Percentiles rank a stretch among this genome's conserved stretches.
Conservation (phyloP, 2,888 invertebrate species). For the Ligdia adustata region DNA sequence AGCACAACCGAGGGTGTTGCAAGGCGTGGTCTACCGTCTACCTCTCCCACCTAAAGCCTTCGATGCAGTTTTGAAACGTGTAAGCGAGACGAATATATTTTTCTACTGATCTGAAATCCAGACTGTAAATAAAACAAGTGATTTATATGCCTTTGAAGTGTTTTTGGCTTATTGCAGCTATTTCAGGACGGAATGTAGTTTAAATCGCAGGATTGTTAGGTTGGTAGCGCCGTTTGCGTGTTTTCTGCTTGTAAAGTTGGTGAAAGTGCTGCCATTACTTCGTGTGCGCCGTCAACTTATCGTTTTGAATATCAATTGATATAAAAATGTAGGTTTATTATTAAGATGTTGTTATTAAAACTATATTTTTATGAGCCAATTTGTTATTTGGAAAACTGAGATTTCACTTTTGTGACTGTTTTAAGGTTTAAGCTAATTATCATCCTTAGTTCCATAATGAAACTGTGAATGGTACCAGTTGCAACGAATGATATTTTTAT, state of each 20-base stretch:
- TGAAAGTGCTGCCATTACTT: background rate
- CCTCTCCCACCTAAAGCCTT: conserved; percentile 52
- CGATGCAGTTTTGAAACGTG: conserved; percentile 41
- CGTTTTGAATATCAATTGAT: background rate
- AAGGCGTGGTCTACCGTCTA: conserved; percentile 64
- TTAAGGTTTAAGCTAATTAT: too few species aligned
- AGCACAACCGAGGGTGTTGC: conserved; percentile 47
- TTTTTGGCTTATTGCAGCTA: conserved; percentile 42
- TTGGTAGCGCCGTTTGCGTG: conserved; percentile 25
- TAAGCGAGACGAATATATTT: conserved; percentile 46
- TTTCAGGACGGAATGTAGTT: conserved; percentile 36
- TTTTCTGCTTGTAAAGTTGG: conserved; percentile 17
- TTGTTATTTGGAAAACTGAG: background rate
- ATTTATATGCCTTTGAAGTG: conserved; percentile 43
- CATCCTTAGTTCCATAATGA: too few species aligned
- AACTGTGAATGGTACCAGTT: too few species aligned
- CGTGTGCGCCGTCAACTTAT: background rate
- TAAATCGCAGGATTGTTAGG: conserved; percentile 32
- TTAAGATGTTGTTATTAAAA: background rate
- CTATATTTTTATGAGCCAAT: background rate
- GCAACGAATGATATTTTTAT: too few species aligned
- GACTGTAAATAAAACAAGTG: conserved; percentile 53
- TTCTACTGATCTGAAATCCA: conserved; percentile 42
- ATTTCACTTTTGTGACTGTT: background rate
- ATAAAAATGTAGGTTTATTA: conserved; percentile 1